Percentiles rank a stretch among this genome's conserved stretches.
phyloP scores from a whole-genome alignment of 2,888 invertebrate species.

The Cyclophora albipunctata region DNA sequence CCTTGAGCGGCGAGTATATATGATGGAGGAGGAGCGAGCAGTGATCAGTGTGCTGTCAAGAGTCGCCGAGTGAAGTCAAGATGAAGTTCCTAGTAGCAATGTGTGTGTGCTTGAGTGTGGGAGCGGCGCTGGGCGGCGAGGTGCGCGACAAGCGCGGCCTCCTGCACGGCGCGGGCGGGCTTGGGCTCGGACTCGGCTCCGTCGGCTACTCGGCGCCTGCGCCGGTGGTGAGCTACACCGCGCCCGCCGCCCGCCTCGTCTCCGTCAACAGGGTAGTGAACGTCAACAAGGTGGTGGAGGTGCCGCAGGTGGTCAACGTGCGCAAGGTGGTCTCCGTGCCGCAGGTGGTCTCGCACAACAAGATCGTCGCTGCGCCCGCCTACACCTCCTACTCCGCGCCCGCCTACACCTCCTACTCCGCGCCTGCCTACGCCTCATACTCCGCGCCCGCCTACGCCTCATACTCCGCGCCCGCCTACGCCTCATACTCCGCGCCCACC shows the following conservation, averaged over 20 bases:
- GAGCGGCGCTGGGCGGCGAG: constrained; percentile 18
- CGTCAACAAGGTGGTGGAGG: constrained; percentile 31
- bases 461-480: neutral
- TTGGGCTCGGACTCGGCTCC: constrained; percentile 12
- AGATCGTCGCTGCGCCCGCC: constrained; percentile 28
- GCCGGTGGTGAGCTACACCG: constrained; percentile 14
- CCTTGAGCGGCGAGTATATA: too few species aligned
- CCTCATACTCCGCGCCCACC: neutral
- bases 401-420: neutral
- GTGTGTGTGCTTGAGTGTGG: constrained; percentile 22
- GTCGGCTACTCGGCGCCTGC: constrained; percentile 18
- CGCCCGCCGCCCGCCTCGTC: constrained; percentile 30
- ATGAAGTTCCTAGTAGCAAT: constrained; percentile 12
- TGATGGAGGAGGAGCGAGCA: too few species aligned
- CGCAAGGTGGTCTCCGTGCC: constrained; percentile 35
- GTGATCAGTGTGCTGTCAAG: too few species aligned
- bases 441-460: neutral
- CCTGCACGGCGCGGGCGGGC: constrained; percentile 13
- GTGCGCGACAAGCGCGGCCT: constrained; percentile 25
- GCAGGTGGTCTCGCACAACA: constrained; percentile 38
- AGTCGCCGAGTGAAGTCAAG: too few species aligned
- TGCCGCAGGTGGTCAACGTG: constrained; percentile 30
- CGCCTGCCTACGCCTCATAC: neutral
- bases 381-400: constrained; percentile 8
- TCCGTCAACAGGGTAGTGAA: constrained; percentile 34